Base-by-base conservation (phyloP, 2,113 vertebrate species). In the Poeciliopsis occidentalis region DNA sequence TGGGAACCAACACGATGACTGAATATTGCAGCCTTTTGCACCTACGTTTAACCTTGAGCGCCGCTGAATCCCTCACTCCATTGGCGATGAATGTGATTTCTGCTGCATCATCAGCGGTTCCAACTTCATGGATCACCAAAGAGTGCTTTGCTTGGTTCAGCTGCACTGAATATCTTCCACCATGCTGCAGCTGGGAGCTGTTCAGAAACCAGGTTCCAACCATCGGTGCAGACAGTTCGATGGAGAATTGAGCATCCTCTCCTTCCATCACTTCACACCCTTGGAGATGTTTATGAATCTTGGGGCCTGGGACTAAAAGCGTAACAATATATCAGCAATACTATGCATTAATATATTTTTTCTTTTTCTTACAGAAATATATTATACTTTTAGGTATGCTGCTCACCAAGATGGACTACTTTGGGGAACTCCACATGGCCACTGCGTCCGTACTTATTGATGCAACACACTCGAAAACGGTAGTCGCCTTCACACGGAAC, bases 361-460 rank as follows among this genome's bases (percentile, higher is more conserved):
- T 24, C 24, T 54, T 6, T 54, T 4, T 17, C 29, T 29, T 47
- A 29, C 37, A 3, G 3, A 51, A 51, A 31, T 12, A 11, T 27
- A 3, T 26, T 2, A 8, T 31, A 24, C 30, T 0, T 4, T 1
- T 17, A 39, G n/a, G 17, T 13, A 29, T 19, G 22, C 34, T 69
- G 24, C 87, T 86, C 68, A 98, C 97, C 95, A 0, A 98, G 94
- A 73, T 96, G 97, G 74, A 96, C 94, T 0, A 87, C 92, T 62
- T 95, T 94, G 0, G 96, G 95, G 79, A 98, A 98, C 86, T 96
- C 95, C 26, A 97, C 93, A 0, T 96, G 95, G 47, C 93, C 89
- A 8, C 97, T 98, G 61, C 94, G 92, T 60, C 97, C 97, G 0
- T 97, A 95, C 76, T 96, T 92, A 37, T 97, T 98, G 86, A 97